Base-by-base conservation (phyloP, 2,113 vertebrate genomes). In the Cottus gobio region DNA sequence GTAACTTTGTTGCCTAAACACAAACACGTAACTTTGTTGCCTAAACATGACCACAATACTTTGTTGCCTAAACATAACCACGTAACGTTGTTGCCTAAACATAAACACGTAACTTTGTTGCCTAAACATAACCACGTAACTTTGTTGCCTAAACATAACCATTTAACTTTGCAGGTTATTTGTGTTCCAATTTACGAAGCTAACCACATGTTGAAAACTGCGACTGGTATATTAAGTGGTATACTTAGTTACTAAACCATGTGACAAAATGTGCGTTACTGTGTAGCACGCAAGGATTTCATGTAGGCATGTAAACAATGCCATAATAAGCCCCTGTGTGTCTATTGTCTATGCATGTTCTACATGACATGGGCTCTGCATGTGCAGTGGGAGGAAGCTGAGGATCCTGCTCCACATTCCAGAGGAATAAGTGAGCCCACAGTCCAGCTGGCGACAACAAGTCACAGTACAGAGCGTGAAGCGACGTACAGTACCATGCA, bases 381-480 rank as follows among this genome's bases (percentile, higher is more conserved):
- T 60, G 54, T 42, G 26, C 24, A 22, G 57, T 61, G 61, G 65
- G 66, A 37, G 75, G 42, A 75, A 66, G 56, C 74, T 42, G 50
- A 11, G 36, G 69, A 84, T 73, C 67, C 81, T 64, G 75, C 65
- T 81, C 9, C 44, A 61, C 71, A 83, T 77, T 84, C 79, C 77
- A 28, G 24, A n/a, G 28, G 71, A 77, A 83, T 76, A 81, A 86
- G 50, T 37, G 36, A 63, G 12, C 74, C 64, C 56, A 76, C 76
- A 87, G 58, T 67, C 64, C 44, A 56, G 58, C 48, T 64, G 58
- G 68, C n/a, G 42, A 34, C 54, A 26, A 13, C 82, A 5, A 2
- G 86, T 79, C 84, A 90, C 70, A 82, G 70, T 91, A 86, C 80
- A 89, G 92, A 94, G 95, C 93, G 96, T 95, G 92, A 95, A 95